phyloP scores from a whole-genome alignment of 2,113 vertebrate species.

The Urocitellus parryii region DNA sequence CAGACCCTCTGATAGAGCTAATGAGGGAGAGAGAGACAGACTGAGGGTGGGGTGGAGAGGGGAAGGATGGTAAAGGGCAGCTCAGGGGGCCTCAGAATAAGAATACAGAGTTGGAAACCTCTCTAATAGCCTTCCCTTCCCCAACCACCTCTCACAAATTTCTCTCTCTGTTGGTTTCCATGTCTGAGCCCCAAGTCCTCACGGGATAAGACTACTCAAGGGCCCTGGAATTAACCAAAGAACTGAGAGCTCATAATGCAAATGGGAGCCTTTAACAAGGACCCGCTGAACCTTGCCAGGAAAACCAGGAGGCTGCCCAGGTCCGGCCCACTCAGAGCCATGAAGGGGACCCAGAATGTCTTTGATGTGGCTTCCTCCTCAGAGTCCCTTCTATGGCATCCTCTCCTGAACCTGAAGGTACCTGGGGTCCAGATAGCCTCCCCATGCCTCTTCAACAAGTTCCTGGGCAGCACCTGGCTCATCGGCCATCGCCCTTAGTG shows the following conservation, averaged over 20 bases:
- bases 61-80: accelerated
- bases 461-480: not conserved
- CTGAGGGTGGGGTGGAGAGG: too few relatives aligned
- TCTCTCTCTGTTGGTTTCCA: not conserved
- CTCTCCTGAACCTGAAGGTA: not conserved
- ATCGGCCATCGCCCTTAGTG: too few relatives aligned
- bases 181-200: not conserved
- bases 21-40: not conserved
- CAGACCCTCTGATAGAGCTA: not conserved
- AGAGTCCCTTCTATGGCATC: not conserved
- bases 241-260: not conserved
- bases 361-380: not conserved
- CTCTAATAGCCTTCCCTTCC: not conserved
- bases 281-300: not conserved
- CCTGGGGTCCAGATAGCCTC: accelerated
- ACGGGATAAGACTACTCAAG: not conserved
- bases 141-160: accelerated
- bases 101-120: not conserved
- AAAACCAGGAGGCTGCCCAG: not conserved
- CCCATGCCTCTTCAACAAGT: not conserved
- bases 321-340: not conserved
- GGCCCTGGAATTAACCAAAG: not conserved
- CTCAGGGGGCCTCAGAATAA: not conserved
- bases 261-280: too few relatives aligned
- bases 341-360: not conserved